These are phyloP conservation scores for Pimephales promelas DNA, from an alignment of 2,113 vertebrate genomes.

Conservation along the genomic window DNA sequence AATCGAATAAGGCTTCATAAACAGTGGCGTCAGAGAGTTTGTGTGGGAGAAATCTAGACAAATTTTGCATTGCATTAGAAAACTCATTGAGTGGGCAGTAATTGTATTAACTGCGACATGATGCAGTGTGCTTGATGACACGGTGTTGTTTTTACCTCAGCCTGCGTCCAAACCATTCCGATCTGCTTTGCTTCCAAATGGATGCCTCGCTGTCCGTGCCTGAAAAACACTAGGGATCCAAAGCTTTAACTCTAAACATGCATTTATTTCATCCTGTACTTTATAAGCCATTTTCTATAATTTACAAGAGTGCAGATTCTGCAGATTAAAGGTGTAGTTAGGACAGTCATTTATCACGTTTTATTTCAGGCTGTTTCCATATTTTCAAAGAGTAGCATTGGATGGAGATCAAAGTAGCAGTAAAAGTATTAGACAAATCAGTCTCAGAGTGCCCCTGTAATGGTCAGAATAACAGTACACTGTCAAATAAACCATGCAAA, in stretches of 20 bases:
- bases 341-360: background rate
- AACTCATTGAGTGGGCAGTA: conserved; percentile 11
- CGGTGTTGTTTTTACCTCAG: conserved; percentile 48
- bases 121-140: conserved; percentile 19
- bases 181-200: background rate
- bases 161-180: no score
- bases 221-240: background rate
- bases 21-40: conserved; percentile 11
- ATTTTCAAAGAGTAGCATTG: conserved; percentile 9
- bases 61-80: conserved; percentile 26
- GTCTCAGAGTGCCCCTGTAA: conserved; percentile 6
- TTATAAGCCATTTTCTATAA: background rate
- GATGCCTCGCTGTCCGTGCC: background rate
- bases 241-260: background rate
- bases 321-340: background rate
- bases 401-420: conserved; percentile 34
- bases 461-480: conserved; percentile 22
- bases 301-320: conserved; percentile 13
- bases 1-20: conserved; percentile 23
- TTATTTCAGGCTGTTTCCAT: background rate
- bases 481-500: conserved; percentile 20
- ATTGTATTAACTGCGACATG: conserved; percentile 37
- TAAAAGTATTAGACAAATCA: conserved; percentile 11
- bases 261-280: background rate
- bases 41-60: conserved; percentile 24